Conservation (phyloP, 2,797 vertebrate species). For the Florisuga fusca region DNA sequence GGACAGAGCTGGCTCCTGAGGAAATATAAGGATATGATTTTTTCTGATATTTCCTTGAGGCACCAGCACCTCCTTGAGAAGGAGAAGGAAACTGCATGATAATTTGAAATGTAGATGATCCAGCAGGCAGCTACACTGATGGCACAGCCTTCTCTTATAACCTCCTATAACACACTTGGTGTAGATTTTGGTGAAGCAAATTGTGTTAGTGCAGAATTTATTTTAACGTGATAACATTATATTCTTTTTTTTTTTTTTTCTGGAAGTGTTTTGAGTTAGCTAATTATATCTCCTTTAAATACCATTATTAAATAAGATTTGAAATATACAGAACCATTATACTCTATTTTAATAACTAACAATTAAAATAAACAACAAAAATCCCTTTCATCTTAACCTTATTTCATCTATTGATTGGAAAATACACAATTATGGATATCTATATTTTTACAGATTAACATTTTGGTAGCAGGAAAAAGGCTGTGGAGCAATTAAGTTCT, state of each 20-base stretch:
- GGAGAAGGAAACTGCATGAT: slow-evolving; percentile 11
- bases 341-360: not conserved
- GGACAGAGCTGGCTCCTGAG: not conserved
- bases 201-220: not conserved
- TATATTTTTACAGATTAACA: not conserved
- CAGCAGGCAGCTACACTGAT: not conserved
- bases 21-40: not conserved
- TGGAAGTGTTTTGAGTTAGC: not conserved
- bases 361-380: too few relatives aligned
- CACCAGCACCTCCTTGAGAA: slow-evolving; percentile 67
- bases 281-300: not conserved
- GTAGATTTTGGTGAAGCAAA: not conserved
- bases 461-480: not conserved
- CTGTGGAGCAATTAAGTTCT: not conserved
- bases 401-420: not conserved
- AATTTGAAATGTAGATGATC: not conserved
- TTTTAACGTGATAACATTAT: not conserved
- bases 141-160: not conserved
- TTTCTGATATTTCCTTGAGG: slow-evolving; percentile 10
- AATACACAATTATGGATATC: not conserved
- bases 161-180: fast-evolving
- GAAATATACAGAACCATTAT: not conserved
- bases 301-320: not conserved
- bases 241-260: too few relatives aligned
- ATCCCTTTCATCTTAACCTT: not conserved